Evolutionary conservation across 2,888 invertebrate genomes (phyloP).

Genomic region (Tortrix viridana): DNA sequence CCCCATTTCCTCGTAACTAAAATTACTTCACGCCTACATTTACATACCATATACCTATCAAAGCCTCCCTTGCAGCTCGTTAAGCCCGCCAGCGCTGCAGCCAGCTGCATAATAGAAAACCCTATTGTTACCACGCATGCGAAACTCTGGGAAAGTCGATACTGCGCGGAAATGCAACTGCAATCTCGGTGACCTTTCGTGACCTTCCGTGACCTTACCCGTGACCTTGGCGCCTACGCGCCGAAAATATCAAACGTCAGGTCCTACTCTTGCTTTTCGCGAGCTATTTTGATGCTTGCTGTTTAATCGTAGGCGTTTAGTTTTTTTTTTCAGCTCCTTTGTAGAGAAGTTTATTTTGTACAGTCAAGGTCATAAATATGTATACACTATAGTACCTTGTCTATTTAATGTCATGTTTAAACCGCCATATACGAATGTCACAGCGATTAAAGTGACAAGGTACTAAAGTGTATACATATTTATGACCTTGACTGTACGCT

Average conservation of each 20-base stretch:
- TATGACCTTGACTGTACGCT: too few relatives aligned
- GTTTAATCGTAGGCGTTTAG: neutral
- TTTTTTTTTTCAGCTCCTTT: too few relatives aligned
- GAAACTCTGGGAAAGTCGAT: conserved; percentile 45
- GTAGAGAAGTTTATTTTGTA: too few relatives aligned
- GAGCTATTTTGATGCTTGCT: conserved; percentile 22
- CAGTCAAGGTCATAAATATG: too few relatives aligned
- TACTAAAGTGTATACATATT: too few relatives aligned
- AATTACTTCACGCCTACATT: too few relatives aligned
- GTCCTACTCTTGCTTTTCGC: conserved; percentile 38
- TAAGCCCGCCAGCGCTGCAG: neutral
- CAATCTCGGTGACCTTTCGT: conserved; percentile 62
- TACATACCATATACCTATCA: too few relatives aligned
- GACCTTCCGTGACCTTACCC: conserved; percentile 53
- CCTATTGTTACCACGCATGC: conserved; percentile 2
- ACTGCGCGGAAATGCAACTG: conserved; percentile 40
- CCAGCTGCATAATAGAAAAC: neutral
- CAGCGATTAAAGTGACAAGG: too few relatives aligned
- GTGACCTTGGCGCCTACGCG: conserved; percentile 55
- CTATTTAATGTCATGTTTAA: too few relatives aligned
- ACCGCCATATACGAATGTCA: too few relatives aligned
- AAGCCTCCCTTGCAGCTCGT: neutral
- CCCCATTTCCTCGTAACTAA: too few relatives aligned
- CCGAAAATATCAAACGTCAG: conserved; percentile 61
- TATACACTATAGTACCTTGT: too few relatives aligned